These are phyloP conservation scores for Pachyuromys duprasi DNA, from an alignment of 2,797 vertebrate genomes.

Conservation along the genomic window DNA sequence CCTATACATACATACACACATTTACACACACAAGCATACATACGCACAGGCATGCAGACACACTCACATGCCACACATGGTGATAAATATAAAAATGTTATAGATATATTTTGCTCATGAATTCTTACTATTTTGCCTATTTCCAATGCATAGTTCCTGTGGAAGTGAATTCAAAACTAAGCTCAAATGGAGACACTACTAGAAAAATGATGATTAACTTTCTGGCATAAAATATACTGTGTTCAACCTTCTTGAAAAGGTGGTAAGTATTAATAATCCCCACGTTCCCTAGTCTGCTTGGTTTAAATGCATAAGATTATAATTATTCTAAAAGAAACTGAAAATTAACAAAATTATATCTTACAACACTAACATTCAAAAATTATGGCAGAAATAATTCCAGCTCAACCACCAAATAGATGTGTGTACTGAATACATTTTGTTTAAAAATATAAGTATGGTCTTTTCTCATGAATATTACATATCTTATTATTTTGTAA, in stretches of 20 bases:
- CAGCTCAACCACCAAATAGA: background rate
- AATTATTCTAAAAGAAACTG: constrained; percentile 32
- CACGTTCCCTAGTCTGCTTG: background rate
- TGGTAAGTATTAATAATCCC: constrained; percentile 19
- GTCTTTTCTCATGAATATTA: background rate
- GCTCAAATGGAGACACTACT: constrained; percentile 2
- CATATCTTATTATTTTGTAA: background rate
- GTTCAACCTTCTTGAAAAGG: background rate
- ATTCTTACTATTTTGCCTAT: background rate
- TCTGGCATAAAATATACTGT: background rate
- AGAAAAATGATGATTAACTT: constrained; percentile 45
- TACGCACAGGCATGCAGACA: background rate
- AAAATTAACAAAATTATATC: constrained; percentile 46
- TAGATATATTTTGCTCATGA: background rate
- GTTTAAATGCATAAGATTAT: constrained; percentile 29
- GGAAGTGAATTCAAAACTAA: constrained; percentile 39
- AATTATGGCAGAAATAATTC: constrained; percentile 22
- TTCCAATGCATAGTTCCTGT: background rate
- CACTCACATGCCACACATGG: background rate
- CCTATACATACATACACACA: background rate
- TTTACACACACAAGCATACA: background rate
- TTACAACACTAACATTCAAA: constrained; percentile 15
- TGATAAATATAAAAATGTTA: background rate
- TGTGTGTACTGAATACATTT: background rate
- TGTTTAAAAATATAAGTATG: constrained; percentile 49